phyloP scores from a whole-genome alignment of 2,113 vertebrate genomes.

The Oostethus manadensis region DNA sequence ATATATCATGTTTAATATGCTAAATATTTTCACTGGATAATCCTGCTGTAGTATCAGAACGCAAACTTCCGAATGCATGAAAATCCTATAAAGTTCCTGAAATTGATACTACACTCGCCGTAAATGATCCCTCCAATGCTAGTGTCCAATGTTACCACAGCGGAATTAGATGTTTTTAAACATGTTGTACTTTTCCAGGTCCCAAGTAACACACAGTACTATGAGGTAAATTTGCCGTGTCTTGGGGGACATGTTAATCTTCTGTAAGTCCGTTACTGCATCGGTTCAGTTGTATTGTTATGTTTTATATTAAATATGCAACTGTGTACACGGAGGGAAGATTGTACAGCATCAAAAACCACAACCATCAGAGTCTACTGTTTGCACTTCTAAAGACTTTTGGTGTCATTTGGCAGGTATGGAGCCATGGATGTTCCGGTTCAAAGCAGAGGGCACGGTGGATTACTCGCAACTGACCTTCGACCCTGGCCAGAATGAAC shows the following conservation, averaged over 20 bases:
- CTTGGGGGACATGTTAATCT: too few species aligned
- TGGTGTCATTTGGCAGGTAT: conserved; percentile 81
- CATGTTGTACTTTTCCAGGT: neutral
- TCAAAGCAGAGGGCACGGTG: conserved; percentile 87
- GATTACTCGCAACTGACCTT: conserved; percentile 97
- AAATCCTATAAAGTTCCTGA: neutral
- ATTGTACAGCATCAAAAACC: neutral
- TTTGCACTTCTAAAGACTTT: neutral
- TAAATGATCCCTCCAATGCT: neutral
- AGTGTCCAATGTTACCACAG: neutral
- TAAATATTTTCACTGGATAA: neutral
- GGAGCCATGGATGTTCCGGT: conserved; percentile 88
- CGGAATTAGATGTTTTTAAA: neutral
- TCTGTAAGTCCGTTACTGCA: neutral
- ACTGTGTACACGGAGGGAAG: neutral
- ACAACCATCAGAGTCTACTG: neutral
- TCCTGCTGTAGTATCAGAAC: neutral
- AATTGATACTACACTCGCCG: neutral
- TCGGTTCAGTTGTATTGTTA: too few species aligned
- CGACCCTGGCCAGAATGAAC: conserved; percentile 91
- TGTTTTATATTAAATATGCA: too few species aligned
- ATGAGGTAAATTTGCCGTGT: neutral
- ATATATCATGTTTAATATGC: neutral
- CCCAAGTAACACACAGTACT: neutral
- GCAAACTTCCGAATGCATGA: neutral